Evolutionary conservation across 2,113 vertebrate genomes (phyloP), one percentile per base, ranked within the genome.

Genomic region (Malurus elegans): DNA sequence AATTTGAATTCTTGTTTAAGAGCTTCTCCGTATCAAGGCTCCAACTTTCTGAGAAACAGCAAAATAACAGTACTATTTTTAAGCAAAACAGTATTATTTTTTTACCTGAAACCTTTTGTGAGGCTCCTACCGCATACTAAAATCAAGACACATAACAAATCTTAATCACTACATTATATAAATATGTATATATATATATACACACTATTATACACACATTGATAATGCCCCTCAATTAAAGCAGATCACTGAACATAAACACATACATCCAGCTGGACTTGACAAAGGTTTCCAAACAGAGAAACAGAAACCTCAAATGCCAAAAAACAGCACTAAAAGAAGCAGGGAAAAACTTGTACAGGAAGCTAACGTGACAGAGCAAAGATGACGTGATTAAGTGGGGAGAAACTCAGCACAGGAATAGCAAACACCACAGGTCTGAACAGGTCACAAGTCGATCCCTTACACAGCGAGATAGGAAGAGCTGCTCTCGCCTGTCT

Each of bases 131-230:
- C 25, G 9, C 9, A 21, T 6, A 10, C 9, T 50, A 65, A 76
- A 78, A 75, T 13, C 7, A 64, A 70, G n/a, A 45, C 16, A 61
- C 5, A 6, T 45, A 42, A 42, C 4, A 31, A 88, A 12, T 9
- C 38, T 45, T n/a, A 74, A 32, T 4, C 62, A 12, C 8, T 26
- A 18, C 3, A 6, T 21, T 28, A 18, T 8, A 19, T 12, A 28
- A 18, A 18, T 14, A 28, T 12, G 31, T 7, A 24, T 11, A 40
- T 13, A 54, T 1, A 21, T 0, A 32, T n/a, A n/a, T n/a, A n/a
- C 1, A 36, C 1, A 7, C 1, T 18, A 14, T 12, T 50, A 45
- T 1, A 65, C 3, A 71, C 7, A 64, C n/a, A 3, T 16, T 26
- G 14, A 24, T 71, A 21, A 0, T 89, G 21, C 51, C 64, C 18